A percentile compares a stretch with the other conserved stretches of the same genome.
phyloP scores from a whole-genome alignment of 2,113 vertebrate species.

The Motacilla alba region DNA sequence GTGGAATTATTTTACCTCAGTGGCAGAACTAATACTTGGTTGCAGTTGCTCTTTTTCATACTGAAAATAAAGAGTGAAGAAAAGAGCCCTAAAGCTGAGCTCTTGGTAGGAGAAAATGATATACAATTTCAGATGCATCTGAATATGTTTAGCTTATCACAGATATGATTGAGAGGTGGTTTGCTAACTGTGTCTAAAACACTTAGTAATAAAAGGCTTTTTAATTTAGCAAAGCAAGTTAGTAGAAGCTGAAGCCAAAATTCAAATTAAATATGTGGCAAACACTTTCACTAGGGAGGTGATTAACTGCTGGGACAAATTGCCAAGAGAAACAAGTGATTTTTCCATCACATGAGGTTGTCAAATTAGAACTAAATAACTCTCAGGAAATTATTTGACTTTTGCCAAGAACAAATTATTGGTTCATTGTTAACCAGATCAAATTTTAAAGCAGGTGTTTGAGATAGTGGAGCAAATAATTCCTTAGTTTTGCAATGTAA shows the following conservation, averaged over 20 bases:
- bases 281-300: slow-evolving; percentile 50
- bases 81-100: not conserved
- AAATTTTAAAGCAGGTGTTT: slow-evolving; percentile 56
- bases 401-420: slow-evolving; percentile 65
- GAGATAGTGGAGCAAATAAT: not conserved
- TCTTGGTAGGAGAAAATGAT: not conserved
- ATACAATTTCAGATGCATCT: not conserved
- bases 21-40: not conserved
- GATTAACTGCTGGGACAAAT: slow-evolving; percentile 59
- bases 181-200: slow-evolving; percentile 47
- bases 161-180: slow-evolving; percentile 31
- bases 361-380: slow-evolving; percentile 65
- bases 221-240: slow-evolving; percentile 52
- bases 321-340: slow-evolving; percentile 67
- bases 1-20: not conserved
- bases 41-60: not conserved
- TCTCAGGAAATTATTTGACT: slow-evolving; percentile 55
- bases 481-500: not conserved
- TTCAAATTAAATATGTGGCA: slow-evolving; percentile 57
- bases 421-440: slow-evolving; percentile 47
- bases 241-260: slow-evolving; percentile 51
- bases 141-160: not conserved
- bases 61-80: not conserved
- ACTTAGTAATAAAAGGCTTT: slow-evolving; percentile 53
- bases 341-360: slow-evolving; percentile 62